Evolutionary conservation across 2,113 vertebrate genomes (phyloP).

Genomic region (Lipophrys pholis): DNA sequence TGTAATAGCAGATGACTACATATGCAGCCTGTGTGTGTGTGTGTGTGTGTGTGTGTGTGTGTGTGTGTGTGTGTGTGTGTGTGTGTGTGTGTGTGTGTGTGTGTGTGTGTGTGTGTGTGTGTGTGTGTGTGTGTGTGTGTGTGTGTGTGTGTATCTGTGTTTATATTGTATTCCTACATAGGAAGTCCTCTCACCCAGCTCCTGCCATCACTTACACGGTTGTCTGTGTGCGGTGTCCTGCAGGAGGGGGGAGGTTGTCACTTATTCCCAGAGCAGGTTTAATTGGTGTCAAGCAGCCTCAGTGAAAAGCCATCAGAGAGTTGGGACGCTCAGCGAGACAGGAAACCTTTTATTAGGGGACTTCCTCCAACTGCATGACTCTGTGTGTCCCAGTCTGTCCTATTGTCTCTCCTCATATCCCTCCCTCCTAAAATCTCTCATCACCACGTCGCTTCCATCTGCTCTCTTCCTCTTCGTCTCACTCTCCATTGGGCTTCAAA

Average conservation of each 20-base stretch:
- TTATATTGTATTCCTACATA: slow-evolving; percentile 39
- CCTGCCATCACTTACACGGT: slow-evolving; percentile 51
- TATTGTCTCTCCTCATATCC: slow-evolving; percentile 69
- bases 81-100: too few relatives aligned
- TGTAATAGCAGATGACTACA: too few relatives aligned
- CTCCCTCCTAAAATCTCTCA: slow-evolving; percentile 71
- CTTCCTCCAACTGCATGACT: slow-evolving; percentile 73
- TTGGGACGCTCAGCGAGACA: slow-evolving; percentile 82
- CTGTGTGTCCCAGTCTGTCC: slow-evolving; percentile 63
- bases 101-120: too few relatives aligned
- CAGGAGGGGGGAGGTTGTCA: slow-evolving; percentile 38
- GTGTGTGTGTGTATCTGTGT: too few relatives aligned
- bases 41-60: too few relatives aligned
- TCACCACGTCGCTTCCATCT: slow-evolving; percentile 61
- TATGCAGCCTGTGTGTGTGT: too few relatives aligned
- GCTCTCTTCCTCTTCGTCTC: slow-evolving; percentile 68
- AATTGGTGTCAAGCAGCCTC: slow-evolving; percentile 86
- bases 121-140: too few relatives aligned
- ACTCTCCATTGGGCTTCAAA: slow-evolving; percentile 56
- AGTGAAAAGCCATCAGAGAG: slow-evolving; percentile 78
- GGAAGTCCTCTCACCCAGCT: slow-evolving; percentile 48
- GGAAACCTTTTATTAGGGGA: slow-evolving; percentile 88
- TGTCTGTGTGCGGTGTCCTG: slow-evolving; percentile 57
- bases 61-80: too few relatives aligned
- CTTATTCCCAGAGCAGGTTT: slow-evolving; percentile 72